phyloP scores from a whole-genome alignment of 2,113 vertebrate genomes.

The Aplodontia rufa region DNA sequence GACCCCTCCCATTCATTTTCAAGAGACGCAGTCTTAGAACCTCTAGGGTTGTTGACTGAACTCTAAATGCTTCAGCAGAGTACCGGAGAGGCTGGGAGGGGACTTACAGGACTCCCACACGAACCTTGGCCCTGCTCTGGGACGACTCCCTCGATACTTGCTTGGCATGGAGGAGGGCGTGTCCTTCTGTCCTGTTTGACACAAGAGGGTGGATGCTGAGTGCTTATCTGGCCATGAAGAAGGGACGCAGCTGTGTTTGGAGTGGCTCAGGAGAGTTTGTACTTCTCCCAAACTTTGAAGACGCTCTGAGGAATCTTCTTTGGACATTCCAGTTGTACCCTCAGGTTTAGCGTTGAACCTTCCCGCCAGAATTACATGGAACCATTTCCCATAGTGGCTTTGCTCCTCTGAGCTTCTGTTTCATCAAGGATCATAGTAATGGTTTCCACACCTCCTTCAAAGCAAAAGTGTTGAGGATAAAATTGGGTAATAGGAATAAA shows the following conservation, averaged over 20 bases:
- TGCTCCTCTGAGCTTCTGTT: not conserved
- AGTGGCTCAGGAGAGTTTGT: not conserved
- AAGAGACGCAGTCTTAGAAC: not conserved
- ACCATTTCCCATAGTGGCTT: too few species aligned
- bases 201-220: not conserved
- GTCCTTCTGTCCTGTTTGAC: not conserved
- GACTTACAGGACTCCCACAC: not conserved
- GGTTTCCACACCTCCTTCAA: not conserved
- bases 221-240: not conserved
- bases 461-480: slow-evolving; percentile 3
- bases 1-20: not conserved
- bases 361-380: too few species aligned
- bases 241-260: not conserved
- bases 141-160: not conserved
- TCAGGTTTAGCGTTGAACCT: not conserved
- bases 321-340: not conserved
- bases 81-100: not conserved
- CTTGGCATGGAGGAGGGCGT: not conserved
- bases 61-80: not conserved
- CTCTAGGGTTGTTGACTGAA: not conserved
- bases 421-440: not conserved
- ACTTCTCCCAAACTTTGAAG: not conserved
- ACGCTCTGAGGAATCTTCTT: not conserved
- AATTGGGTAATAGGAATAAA: not conserved
- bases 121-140: not conserved